Conservation (phyloP, 2,113 vertebrate species). For the Callithrix jacchus region DNA sequence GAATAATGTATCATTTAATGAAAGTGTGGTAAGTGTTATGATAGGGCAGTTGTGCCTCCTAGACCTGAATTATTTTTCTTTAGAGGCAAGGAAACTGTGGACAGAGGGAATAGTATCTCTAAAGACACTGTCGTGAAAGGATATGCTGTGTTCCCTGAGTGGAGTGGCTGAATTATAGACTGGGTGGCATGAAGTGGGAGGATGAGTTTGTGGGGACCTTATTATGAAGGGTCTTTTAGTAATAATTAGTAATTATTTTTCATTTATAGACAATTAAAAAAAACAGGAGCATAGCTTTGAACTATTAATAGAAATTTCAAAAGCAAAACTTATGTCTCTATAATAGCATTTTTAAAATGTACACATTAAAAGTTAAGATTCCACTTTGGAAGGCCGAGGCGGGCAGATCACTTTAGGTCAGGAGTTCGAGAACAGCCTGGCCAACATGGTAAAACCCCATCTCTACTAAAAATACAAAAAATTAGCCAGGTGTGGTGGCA, state of each 20-base stretch:
- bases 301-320: slow-evolving; percentile 47
- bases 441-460: too few relatives aligned
- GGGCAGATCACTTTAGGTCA: too few relatives aligned
- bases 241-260: background rate
- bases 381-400: too few relatives aligned
- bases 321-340: background rate
- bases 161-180: background rate
- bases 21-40: background rate
- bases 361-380: background rate
- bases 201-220: background rate
- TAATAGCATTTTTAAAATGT: background rate
- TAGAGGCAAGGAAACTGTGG: background rate
- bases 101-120: background rate
- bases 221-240: background rate
- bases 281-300: background rate
- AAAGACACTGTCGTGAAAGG: background rate
- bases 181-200: background rate
- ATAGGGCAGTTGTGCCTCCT: background rate
- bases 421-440: too few relatives aligned
- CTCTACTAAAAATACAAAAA: too few relatives aligned
- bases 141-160: background rate
- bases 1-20: background rate
- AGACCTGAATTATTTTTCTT: slow-evolving; percentile 40
- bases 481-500: too few relatives aligned
- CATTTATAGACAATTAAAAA: background rate